Percentiles rank a stretch among this genome's conserved stretches.
Evolutionary conservation across 1,140 invertebrate species (phyloP).

Genomic region (Calliopsis andreniformis): DNA sequence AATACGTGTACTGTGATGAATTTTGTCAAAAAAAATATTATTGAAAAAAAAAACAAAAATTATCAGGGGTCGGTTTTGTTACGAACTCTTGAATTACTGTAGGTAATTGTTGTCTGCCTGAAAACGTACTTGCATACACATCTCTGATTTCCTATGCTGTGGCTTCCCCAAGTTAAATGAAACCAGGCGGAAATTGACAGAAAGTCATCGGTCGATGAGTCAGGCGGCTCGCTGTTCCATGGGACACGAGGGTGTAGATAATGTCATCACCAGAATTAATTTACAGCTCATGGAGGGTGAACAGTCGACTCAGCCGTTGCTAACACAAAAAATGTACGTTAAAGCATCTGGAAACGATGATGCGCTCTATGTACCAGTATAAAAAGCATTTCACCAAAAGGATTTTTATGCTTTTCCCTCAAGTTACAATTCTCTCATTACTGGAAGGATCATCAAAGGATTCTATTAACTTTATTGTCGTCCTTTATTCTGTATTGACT

Average conservation of each 20-base stretch:
- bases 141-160: background rate
- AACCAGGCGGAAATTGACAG: constrained; percentile 42
- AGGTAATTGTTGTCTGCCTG: no score
- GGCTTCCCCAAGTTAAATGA: constrained; percentile 22
- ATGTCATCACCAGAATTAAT: constrained; percentile 27
- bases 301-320: background rate
- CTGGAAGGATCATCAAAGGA: background rate
- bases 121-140: no score
- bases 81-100: no score
- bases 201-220: constrained; percentile 24
- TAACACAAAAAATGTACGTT: background rate
- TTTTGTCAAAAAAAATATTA: no score
- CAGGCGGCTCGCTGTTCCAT: background rate
- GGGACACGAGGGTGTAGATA: constrained; percentile 2
- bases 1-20: no score
- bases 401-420: background rate
- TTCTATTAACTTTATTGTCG: background rate
- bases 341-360: constrained; percentile 22
- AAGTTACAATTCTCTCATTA: background rate
- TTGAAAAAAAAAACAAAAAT: no score
- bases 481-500: no score
- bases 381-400: background rate
- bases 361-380: background rate
- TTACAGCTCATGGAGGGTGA: background rate
- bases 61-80: no score